Base-by-base conservation (phyloP, 2,888 invertebrate genomes). In the Chaetogeoica ovagalla region DNA sequence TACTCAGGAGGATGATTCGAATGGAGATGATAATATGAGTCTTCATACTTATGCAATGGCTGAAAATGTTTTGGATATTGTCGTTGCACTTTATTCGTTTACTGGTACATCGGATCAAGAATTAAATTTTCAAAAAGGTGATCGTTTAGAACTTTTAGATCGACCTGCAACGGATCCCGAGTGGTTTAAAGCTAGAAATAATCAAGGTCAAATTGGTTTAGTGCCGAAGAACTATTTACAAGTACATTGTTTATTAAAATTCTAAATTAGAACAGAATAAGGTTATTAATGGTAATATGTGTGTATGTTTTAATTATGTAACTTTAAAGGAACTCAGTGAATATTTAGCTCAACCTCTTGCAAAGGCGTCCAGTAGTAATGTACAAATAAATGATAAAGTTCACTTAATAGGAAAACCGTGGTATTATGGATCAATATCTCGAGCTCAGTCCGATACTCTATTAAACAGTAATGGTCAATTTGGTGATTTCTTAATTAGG, bases 401-500 rank as follows among this genome's bases (percentile, higher is more conserved):
- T 60, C 91, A 92, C 86, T 88, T 92, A 83, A 89, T 91, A 82
- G 93, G 93, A 59, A 95, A 95, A 88, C 93, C 94, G 68, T 99
- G 98, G 99, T 99, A 98, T 88, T 98, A 94, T 88, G 99, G 99
- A 82, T 92, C 92, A 86, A 94, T 99, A 86, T 94, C 97, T 69
- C 91, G 99, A 85, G 94, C 94, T 85, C 96, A 98, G 88, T 98
- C 98, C 89, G 98, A 99, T 89, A 92, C 93, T 85, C 90, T 98
- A 86, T 91, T 99, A 86, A 96, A 95, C 89, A 94, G 95, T 86
- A 94, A 94, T 87, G 99, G 97, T 23, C 94, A 94, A 86, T 96
- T 98, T 88, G 99, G 99, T 17, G 98, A 99, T 89, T 99, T 97
- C 89, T 92, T 99, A 86, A 97, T 99, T 85, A 89, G 99, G 84